phyloP scores from a whole-genome alignment of 2,888 invertebrate species.

The Drosophila borealis region DNA sequence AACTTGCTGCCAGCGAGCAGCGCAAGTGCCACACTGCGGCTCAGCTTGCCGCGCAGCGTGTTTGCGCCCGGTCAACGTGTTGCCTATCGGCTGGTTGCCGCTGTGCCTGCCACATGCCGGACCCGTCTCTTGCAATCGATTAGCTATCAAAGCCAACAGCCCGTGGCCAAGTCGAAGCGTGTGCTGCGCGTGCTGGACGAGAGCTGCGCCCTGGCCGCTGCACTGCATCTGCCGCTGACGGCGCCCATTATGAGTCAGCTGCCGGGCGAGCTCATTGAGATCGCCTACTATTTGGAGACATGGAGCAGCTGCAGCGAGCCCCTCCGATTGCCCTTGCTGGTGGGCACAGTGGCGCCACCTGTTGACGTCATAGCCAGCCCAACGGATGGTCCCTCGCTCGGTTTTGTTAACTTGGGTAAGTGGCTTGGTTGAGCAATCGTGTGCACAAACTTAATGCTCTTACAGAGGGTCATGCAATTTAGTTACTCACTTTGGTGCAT shows the following conservation, averaged over 20 bases:
- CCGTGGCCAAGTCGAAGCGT: conserved; percentile 45
- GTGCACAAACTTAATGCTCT: neutral
- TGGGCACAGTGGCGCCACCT: conserved; percentile 66
- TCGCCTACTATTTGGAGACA: conserved; percentile 58
- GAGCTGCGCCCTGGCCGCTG: conserved; percentile 13
- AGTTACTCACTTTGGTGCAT: neutral
- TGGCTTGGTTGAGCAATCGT: neutral
- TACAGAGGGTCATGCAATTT: neutral
- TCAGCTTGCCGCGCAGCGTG: conserved; percentile 57
- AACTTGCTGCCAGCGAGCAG: conserved; percentile 35
- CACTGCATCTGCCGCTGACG: conserved; percentile 62
- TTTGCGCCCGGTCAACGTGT: conserved; percentile 72
- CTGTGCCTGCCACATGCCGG: neutral
- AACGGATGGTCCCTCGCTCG: conserved; percentile 15
- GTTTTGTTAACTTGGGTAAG: conserved; percentile 62
- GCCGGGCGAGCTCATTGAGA: conserved; percentile 33
- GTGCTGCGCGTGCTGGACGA: conserved; percentile 45
- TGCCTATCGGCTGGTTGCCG: conserved; percentile 37
- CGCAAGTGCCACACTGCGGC: conserved; percentile 1
- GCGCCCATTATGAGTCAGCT: conserved; percentile 53
- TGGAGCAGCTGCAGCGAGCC: conserved; percentile 4
- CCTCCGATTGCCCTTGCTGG: conserved; percentile 45
- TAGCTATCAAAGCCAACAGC: conserved; percentile 46
- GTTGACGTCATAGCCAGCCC: neutral
- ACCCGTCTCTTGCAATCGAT: conserved; percentile 62